Evolutionary conservation across 1,140 invertebrate species (phyloP), one percentile per base, ranked within the genome.

Genomic region (Diorhabda carinulata): DNA sequence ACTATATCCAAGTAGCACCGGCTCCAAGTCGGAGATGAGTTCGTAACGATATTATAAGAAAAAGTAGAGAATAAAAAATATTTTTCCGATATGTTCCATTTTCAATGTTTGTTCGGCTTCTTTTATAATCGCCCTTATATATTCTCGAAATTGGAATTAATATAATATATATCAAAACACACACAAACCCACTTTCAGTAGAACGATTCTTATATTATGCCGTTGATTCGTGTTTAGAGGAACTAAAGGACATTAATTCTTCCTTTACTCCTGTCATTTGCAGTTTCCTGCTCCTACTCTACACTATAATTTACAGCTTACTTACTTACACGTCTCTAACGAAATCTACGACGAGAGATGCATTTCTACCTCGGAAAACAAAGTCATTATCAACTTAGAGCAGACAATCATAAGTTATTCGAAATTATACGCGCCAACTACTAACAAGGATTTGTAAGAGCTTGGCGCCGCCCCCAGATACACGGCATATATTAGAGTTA

Each of bases 331-430:
- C 47, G 47, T 8, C 47, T 52, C 47, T 6, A n/a, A n/a, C 47
- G 47, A 52, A 52, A 52, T 8, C 47, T 52, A 52, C 25, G 25
- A 25, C 25, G 25, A 52, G 47, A 52, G 47, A 52, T 52, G 47
- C 47, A 52, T 52, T 52, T 52, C 43, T 52, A 43, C 58, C 57
- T 42, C 42, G 57, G 57, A 67, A 67, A 67, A 67, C 65, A 67
- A 64, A 67, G 65, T 67, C 65, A 67, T 67, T 67, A 67, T 67
- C 65, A 67, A 67, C 52, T 67, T 67, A 60, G 42, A 67, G 52
- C 65, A 67, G 65, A 67, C 65, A 67, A 67, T 67, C 65, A 67
- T 67, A 67, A 67, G 52, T 67, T 67, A 67, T 60, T 67, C 57
- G 65, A 45, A 67, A 67, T 67, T 67, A 67, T 67, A 60, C 58